Base-by-base conservation (phyloP, 2,888 invertebrate species). In the Cheiracanthium punctorium region DNA sequence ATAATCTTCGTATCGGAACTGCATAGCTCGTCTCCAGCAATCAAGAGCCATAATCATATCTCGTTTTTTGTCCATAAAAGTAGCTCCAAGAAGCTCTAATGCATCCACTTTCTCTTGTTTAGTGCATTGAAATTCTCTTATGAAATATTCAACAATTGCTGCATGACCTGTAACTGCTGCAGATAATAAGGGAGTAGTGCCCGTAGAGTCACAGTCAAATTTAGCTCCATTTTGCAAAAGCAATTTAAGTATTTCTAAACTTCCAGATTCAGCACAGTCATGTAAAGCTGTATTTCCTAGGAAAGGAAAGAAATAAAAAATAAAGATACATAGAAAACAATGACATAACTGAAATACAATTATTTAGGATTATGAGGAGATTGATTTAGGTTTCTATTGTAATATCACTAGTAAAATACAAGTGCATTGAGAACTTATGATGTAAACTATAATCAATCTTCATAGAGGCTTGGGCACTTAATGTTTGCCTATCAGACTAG, bases 181-280 rank as follows among this genome's bases (percentile, higher is more conserved):
- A 82, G 98, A 97, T 91, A 98, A 93, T 86, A 99, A 93, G 29
- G 99, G 98, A 64, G 98, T 98, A 96, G 98, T 97, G 88, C 96
- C 98, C 92, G 97, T 97, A 24, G 96, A 96, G 93, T 98, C 98
- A 33, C 96, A 96, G 91, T 97, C 96, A 96, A 98, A 97, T 65
- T 94, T 94, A 17, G 98, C 98, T 70, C 96, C 97, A 91, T 96
- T 94, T 64, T 95, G 94, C 43, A 99, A 92, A 88, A 99, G 93
- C 91, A 98, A 93, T 92, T 97, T 96, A 90, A 98, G 94, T 91
- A 98, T 97, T 90, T 96, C 96, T 89, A 98, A 93, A 52, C 96
- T 97, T 5, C 98, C 98, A 79, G 97, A 97, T 92, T 99, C 98
- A 0, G 98, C 98, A 91, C 98, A 98, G 91, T 99, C 98, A 93